phyloP scores from a whole-genome alignment of 2,797 vertebrate species.

The Clarias pachynema region DNA sequence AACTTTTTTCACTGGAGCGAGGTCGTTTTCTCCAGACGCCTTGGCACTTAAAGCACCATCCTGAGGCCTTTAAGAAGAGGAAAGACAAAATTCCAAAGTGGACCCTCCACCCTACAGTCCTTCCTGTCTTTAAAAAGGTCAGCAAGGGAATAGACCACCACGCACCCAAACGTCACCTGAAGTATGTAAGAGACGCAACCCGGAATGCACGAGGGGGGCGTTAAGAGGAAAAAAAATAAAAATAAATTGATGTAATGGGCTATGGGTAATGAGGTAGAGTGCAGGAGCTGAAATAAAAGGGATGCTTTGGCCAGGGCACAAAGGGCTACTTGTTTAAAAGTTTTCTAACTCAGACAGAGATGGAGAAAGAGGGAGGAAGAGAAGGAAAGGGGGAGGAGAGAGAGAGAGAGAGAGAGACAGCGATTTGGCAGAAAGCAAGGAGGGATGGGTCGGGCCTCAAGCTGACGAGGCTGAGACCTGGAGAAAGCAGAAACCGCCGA shows the following conservation, averaged over 20 bases:
- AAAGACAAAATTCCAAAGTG: neutral
- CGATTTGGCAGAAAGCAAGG: constrained; percentile 36
- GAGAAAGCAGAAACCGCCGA: constrained; percentile 61
- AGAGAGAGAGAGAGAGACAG: constrained; percentile 32
- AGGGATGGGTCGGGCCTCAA: constrained; percentile 15
- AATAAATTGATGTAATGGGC: constrained; percentile 10
- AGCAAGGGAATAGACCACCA: neutral
- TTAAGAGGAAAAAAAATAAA: neutral
- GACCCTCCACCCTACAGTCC: neutral
- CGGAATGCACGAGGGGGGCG: neutral
- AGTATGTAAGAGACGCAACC: neutral
- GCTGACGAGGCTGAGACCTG: constrained; percentile 47
- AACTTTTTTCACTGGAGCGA: no score
- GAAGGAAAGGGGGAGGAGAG: constrained; percentile 36
- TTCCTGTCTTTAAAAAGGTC: neutral
- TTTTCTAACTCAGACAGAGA: constrained; percentile 32
- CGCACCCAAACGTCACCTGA: neutral
- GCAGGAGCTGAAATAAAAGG: constrained; percentile 44
- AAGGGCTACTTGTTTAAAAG: constrained; percentile 53
- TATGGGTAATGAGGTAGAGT: constrained; percentile 32
- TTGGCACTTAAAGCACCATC: constrained; percentile 2
- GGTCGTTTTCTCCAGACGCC: neutral
- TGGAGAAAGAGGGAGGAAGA: constrained; percentile 4
- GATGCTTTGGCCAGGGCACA: constrained; percentile 48
- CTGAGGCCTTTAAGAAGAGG: neutral